phyloP scores from a whole-genome alignment of 2,888 invertebrate species.

The Siphonodentalium dalli region DNA sequence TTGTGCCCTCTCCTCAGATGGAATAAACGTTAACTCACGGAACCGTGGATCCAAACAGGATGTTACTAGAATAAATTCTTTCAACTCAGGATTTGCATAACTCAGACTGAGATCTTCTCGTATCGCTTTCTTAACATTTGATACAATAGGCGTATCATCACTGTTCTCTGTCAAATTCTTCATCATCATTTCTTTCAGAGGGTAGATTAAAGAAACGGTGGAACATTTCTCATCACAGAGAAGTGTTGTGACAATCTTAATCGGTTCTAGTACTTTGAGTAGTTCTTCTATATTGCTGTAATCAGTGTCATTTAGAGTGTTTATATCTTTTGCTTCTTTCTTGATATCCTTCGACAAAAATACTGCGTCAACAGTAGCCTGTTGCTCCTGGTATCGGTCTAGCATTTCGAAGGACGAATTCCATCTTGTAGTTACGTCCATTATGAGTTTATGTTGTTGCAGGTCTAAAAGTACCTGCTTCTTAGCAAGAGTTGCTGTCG shows the following conservation, averaged over 20 bases:
- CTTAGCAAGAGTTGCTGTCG: background rate
- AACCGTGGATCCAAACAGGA: slow-evolving; percentile 6
- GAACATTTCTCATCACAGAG: slow-evolving; percentile 1
- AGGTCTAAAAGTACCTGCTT: background rate
- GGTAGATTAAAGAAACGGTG: slow-evolving; percentile 6
- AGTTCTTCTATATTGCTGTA: background rate
- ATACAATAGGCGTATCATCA: background rate
- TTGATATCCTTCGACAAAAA: background rate
- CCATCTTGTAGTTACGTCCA: slow-evolving; percentile 4
- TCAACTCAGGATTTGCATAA: background rate
- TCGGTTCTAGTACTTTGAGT: slow-evolving; percentile 1
- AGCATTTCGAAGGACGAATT: slow-evolving; percentile 2
- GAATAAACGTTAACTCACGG: no score
- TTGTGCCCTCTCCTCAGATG: no score
- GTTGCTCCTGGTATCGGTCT: background rate
- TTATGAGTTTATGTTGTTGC: background rate
- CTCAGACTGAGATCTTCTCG: background rate
- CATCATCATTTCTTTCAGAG: background rate
- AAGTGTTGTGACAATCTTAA: slow-evolving; percentile 2
- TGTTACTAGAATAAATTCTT: background rate
- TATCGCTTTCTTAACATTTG: background rate
- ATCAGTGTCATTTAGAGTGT: background rate
- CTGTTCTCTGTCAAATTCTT: background rate
- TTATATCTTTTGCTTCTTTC: background rate
- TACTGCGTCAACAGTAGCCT: background rate